Evolutionary conservation across 2,797 vertebrate species (phyloP).

Genomic region (Peromyscus melanophrys): DNA sequence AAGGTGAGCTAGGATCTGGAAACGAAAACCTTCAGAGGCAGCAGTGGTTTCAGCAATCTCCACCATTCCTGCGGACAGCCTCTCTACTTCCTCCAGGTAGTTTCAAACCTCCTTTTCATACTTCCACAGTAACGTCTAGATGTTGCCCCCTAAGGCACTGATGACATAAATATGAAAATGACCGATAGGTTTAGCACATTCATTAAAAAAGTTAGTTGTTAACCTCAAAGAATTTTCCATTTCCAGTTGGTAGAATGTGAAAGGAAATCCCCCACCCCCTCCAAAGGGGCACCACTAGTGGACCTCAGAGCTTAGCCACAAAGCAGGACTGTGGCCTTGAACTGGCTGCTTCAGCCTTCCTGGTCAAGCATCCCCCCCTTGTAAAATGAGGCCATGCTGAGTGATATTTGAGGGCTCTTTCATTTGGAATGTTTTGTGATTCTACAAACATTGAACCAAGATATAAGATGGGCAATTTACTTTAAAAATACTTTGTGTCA

Average conservation of each 20-base stretch:
- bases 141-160: constrained; percentile 28
- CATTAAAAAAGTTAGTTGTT: constrained; percentile 38
- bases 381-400: neutral
- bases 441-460: constrained; percentile 29
- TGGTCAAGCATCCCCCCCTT: neutral
- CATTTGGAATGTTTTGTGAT: constrained; percentile 44
- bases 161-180: constrained; percentile 64
- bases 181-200: constrained; percentile 53
- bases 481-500: neutral
- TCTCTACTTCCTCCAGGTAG: neutral
- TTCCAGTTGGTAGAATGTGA: neutral
- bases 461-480: constrained; percentile 17
- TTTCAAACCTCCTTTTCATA: constrained; percentile 60
- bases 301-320: neutral
- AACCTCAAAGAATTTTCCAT: constrained; percentile 71
- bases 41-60: neutral
- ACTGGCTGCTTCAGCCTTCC: neutral
- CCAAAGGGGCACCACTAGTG: neutral
- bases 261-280: neutral
- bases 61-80: neutral
- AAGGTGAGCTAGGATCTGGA: neutral
- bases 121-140: constrained; percentile 54
- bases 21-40: neutral
- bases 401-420: neutral
- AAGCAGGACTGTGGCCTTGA: constrained; percentile 37